A percentile compares a stretch with the other conserved stretches of the same genome.
phyloP scores from a whole-genome alignment of 2,113 vertebrate genomes.

The Gymnobelideus leadbeateri region DNA sequence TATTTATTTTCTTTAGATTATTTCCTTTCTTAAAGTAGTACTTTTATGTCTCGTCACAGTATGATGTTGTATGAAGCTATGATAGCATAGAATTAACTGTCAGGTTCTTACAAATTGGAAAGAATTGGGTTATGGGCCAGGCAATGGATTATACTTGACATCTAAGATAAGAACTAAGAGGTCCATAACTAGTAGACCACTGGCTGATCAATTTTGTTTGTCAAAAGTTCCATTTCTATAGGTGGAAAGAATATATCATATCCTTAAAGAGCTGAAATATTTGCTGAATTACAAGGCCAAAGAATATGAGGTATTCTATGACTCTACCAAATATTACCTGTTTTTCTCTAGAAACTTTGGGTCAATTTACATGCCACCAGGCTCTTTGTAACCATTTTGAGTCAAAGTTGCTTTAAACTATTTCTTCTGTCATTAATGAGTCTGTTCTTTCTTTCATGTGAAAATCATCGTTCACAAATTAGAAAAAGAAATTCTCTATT shows the following conservation, averaged over 20 bases:
- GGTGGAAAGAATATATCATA: background rate
- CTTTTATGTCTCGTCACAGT: background rate
- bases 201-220: background rate
- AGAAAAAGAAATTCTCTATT: background rate
- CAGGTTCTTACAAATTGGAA: background rate
- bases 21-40: background rate
- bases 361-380: background rate
- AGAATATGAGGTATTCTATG: background rate
- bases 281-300: background rate
- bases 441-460: constrained; percentile 32
- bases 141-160: background rate
- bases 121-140: background rate
- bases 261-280: constrained; percentile 1
- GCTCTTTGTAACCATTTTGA: background rate
- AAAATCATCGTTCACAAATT: background rate
- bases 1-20: background rate
- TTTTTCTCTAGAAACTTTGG: constrained; percentile 33
- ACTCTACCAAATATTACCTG: constrained; percentile 46
- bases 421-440: constrained; percentile 30
- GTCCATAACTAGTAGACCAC: background rate
- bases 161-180: background rate
- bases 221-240: background rate
- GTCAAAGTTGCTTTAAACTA: background rate
- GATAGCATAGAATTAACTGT: background rate
- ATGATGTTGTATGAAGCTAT: background rate